These are phyloP conservation scores for Hyposmocoma kahamanoa DNA, from an alignment of 1,140 invertebrate genomes.

Conservation along the genomic window DNA sequence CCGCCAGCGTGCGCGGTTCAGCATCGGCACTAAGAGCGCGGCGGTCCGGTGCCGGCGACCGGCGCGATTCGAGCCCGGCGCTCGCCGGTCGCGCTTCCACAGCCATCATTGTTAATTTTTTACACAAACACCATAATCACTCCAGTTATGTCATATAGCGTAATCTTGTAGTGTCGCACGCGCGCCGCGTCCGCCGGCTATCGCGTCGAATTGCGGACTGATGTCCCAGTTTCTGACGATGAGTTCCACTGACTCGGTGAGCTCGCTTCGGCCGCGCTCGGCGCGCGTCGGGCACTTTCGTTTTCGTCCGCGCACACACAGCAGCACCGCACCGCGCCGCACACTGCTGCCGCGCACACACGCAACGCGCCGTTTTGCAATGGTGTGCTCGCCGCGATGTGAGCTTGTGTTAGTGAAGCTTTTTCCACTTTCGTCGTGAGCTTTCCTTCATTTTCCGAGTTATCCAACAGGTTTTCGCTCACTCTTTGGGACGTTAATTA, in stretches of 20 bases:
- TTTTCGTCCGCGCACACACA: slow-evolving; percentile 48
- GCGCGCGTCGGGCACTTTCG: slow-evolving; percentile 67
- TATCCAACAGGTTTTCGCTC: slow-evolving; percentile 55
- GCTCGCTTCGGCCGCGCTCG: slow-evolving; percentile 60
- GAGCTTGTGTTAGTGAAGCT: slow-evolving; percentile 37
- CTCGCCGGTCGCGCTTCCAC: slow-evolving; percentile 58
- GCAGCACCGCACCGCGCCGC: slow-evolving; percentile 4
- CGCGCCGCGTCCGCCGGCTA: slow-evolving; percentile 54
- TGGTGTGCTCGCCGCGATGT: slow-evolving; percentile 42
- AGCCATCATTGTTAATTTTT: slow-evolving; percentile 58
- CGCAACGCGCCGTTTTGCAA: slow-evolving; percentile 18
- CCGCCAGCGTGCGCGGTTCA: slow-evolving; percentile 61
- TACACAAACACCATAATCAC: slow-evolving; percentile 59
- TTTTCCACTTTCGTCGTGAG: slow-evolving; percentile 64
- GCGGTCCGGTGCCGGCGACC: slow-evolving; percentile 38
- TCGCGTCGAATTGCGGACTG: slow-evolving; percentile 59
- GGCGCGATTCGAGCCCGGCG: slow-evolving; percentile 41
- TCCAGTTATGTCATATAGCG: slow-evolving; percentile 64
- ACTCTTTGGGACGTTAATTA: slow-evolving; percentile 36
- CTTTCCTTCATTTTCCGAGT: slow-evolving; percentile 67
- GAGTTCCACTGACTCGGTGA: slow-evolving; percentile 72
- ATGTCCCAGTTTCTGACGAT: slow-evolving; percentile 64
- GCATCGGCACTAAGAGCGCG: slow-evolving; percentile 46
- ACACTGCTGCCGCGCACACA: slow-evolving; percentile 36
- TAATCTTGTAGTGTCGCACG: slow-evolving; percentile 39